A percentile compares a stretch with the other conserved stretches of the same genome.
phyloP scores from a whole-genome alignment of 2,113 vertebrate species.

The Gallinago media region DNA sequence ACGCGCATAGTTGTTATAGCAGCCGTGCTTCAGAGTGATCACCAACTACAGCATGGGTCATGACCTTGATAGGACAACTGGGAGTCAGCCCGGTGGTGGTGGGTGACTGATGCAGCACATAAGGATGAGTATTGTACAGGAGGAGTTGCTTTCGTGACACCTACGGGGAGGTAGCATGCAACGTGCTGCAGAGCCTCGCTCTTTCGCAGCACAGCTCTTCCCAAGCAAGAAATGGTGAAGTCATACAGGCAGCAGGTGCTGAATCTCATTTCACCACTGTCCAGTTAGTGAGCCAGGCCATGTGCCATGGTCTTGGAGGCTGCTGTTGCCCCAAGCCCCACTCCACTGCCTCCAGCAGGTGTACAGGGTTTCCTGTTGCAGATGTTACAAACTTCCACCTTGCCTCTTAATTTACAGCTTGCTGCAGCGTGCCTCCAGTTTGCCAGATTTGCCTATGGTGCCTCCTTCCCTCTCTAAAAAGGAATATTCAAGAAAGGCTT shows the following conservation, averaged over 20 bases:
- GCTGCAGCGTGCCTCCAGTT: background rate
- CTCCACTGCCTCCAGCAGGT: background rate
- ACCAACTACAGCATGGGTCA: background rate
- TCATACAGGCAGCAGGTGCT: background rate
- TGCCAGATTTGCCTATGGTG: background rate
- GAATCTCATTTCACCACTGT: background rate
- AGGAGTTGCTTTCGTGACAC: background rate
- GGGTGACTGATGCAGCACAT: background rate
- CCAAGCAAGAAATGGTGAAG: background rate
- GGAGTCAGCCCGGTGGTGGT: rapidly evolving
- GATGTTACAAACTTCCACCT: background rate
- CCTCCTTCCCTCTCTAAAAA: background rate
- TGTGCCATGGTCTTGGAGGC: background rate
- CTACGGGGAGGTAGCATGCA: background rate
- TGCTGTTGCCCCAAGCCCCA: background rate
- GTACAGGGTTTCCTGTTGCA: background rate
- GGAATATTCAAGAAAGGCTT: background rate
- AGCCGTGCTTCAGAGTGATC: background rate
- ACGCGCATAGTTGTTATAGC: background rate
- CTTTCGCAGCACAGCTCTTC: background rate
- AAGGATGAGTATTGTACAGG: background rate
- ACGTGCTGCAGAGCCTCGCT: background rate
- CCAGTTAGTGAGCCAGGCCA: background rate
- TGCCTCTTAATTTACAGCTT: background rate
- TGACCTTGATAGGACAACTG: background rate